Percentiles rank a stretch among this genome's conserved stretches.
These are phyloP conservation scores for Melospiza melodia DNA, from an alignment of 2,113 vertebrate species.

Conservation along the genomic window DNA sequence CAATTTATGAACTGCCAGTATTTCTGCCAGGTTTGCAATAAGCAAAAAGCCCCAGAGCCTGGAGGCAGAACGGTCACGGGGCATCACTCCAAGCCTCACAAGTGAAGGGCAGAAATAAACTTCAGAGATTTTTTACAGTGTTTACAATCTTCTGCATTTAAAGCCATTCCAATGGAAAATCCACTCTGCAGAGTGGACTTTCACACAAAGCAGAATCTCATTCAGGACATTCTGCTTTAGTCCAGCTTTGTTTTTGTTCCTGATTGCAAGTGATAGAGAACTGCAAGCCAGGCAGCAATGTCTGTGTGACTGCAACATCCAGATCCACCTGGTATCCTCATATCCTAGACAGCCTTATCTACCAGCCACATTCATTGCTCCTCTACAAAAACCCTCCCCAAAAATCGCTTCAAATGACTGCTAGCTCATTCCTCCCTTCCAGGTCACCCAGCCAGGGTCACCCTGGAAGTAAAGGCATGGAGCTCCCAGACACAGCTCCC, in stretches of 20 bases:
- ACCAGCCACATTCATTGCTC: not conserved
- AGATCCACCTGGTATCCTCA: not conserved
- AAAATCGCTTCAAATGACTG: not conserved
- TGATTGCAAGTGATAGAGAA: fast-evolving
- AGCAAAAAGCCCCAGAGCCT: not conserved
- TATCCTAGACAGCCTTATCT: fast-evolving
- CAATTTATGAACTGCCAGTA: not conserved
- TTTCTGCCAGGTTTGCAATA: not conserved
- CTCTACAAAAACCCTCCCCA: not conserved
- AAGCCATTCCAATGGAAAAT: not conserved
- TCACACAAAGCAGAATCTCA: not conserved
- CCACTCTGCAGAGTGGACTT: not conserved
- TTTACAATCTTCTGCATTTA: not conserved
- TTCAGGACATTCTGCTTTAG: not conserved
- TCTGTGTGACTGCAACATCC: not conserved
- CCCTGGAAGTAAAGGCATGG: not conserved
- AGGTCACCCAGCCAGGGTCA: not conserved
- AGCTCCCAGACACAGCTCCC: not conserved
- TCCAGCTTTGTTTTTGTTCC: not conserved
- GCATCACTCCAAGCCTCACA: not conserved
- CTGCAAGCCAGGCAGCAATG: not conserved
- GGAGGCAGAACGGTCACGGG: not conserved
- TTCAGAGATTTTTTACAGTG: not conserved
- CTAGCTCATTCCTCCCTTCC: not conserved
- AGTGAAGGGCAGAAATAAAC: not conserved